These are phyloP conservation scores for Chroicocephalus ridibundus DNA, from an alignment of 2,113 vertebrate species.

Conservation along the genomic window DNA sequence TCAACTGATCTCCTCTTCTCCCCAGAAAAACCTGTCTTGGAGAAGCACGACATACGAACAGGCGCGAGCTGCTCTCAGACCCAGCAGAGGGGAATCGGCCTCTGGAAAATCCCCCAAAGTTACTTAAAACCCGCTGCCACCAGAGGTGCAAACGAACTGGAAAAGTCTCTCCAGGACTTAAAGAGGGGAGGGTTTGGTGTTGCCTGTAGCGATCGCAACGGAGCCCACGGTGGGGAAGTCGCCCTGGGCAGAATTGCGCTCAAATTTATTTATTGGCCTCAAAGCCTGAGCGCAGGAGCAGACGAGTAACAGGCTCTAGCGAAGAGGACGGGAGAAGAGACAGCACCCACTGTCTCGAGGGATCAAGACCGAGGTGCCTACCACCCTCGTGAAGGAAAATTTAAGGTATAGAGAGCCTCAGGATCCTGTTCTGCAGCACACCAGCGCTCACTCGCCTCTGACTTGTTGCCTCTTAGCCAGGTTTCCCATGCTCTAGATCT, in stretches of 20 bases:
- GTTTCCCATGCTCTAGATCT: not conserved
- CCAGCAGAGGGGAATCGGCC: not conserved
- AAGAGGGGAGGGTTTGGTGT: not conserved
- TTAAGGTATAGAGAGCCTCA: accelerated
- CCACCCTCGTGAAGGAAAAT: not conserved
- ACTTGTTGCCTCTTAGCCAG: not conserved
- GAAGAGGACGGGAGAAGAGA: not conserved
- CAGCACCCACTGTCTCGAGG: not conserved
- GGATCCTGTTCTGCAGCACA: not conserved
- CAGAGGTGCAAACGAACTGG: not conserved
- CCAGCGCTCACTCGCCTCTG: not conserved
- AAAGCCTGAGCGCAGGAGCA: too few relatives aligned
- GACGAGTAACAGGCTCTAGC: not conserved
- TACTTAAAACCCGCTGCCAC: not conserved
- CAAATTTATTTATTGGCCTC: too few relatives aligned
- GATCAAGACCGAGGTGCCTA: not conserved
- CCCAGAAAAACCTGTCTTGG: not conserved
- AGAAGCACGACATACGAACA: not conserved
- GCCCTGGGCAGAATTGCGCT: too few relatives aligned
- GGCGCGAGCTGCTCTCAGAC: not conserved
- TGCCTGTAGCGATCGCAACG: not conserved
- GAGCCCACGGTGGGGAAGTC: not conserved
- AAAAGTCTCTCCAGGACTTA: not conserved
- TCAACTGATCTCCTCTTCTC: not conserved
- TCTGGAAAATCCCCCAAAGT: not conserved